Conservation (phyloP, 2,888 invertebrate species). For the Zeuzera pyrina region DNA sequence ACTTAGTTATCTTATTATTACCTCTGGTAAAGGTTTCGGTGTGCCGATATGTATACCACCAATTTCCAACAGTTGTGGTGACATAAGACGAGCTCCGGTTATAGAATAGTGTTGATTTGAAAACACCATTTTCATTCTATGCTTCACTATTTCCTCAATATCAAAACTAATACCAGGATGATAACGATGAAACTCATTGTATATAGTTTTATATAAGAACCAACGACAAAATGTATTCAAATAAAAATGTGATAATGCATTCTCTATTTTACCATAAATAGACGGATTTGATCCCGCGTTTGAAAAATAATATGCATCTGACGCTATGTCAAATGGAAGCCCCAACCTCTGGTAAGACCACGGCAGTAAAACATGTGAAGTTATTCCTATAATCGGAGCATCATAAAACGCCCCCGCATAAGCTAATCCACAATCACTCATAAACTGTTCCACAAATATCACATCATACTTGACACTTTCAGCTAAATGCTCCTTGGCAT, state of each 20-base stretch:
- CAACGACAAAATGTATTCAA: conserved; percentile 27
- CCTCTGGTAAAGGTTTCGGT: conserved; percentile 32
- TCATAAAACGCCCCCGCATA: conserved; percentile 43
- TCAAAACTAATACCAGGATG: conserved; percentile 55
- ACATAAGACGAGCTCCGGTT: conserved; percentile 61
- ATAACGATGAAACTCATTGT: conserved; percentile 39
- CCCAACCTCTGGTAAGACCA: conserved; percentile 60
- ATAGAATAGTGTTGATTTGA: conserved; percentile 75
- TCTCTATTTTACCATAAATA: conserved; percentile 31
- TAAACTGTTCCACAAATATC: conserved; percentile 59
- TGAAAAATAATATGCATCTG: conserved; percentile 59
- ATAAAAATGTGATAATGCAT: conserved; percentile 25
- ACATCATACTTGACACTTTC: conserved; percentile 45
- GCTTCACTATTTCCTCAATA: conserved; percentile 51
- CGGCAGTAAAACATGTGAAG: conserved; percentile 61
- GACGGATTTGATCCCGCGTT: conserved; percentile 35
- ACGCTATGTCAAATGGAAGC: conserved; percentile 56
- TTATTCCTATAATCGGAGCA: conserved; percentile 67
- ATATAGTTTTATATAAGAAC: conserved; percentile 37
- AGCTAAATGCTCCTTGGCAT: conserved; percentile 27
- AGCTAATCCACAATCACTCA: conserved; percentile 53
- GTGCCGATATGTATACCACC: conserved; percentile 66
- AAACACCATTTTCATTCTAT: conserved; percentile 66
- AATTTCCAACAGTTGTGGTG: conserved; percentile 73
- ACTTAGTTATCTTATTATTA: no score